A percentile compares a stretch with the other conserved stretches of the same genome.
phyloP scores from a whole-genome alignment of 1,140 invertebrate species.

The Caenorhabditis latens region DNA sequence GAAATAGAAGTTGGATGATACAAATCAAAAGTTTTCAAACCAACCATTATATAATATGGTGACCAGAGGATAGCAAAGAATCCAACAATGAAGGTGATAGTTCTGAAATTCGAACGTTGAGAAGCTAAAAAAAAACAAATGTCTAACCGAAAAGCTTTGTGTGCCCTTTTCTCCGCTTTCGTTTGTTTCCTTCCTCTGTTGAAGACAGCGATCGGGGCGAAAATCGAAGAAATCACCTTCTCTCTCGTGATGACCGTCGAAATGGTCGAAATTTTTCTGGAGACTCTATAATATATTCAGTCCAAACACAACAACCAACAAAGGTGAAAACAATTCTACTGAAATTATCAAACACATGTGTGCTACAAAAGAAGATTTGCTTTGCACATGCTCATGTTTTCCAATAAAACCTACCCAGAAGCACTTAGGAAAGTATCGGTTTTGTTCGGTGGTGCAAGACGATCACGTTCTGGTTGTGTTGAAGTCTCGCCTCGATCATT shows the following conservation, averaged over 20 bases:
- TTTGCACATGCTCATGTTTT: neutral
- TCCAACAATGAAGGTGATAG: constrained; percentile 77
- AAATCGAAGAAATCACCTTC: constrained; percentile 71
- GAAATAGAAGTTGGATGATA: neutral
- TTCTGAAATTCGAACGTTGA: constrained; percentile 64
- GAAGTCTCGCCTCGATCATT: neutral
- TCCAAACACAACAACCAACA: constrained; percentile 34
- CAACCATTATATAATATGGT: constrained; percentile 77
- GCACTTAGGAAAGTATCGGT: constrained; percentile 43
- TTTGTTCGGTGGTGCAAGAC: constrained; percentile 50
- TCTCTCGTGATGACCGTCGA: constrained; percentile 67
- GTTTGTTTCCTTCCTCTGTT: constrained; percentile 73
- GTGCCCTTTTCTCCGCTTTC: constrained; percentile 76
- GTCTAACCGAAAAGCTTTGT: constrained; percentile 71
- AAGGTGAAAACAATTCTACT: constrained; percentile 39
- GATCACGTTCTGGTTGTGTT: constrained; percentile 36
- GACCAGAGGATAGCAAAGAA: constrained; percentile 78
- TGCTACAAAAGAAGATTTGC: constrained; percentile 20
- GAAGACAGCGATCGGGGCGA: constrained; percentile 73
- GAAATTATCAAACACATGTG: constrained; percentile 44
- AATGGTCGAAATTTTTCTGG: constrained; percentile 70
- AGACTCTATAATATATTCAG: constrained; percentile 59
- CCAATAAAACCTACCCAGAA: constrained; percentile 29
- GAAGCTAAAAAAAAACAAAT: neutral
- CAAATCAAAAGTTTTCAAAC: constrained; percentile 51